Percentiles rank a stretch among this genome's conserved stretches.
Evolutionary conservation across 2,888 invertebrate species (phyloP).

Genomic region (Clostera curtula): DNA sequence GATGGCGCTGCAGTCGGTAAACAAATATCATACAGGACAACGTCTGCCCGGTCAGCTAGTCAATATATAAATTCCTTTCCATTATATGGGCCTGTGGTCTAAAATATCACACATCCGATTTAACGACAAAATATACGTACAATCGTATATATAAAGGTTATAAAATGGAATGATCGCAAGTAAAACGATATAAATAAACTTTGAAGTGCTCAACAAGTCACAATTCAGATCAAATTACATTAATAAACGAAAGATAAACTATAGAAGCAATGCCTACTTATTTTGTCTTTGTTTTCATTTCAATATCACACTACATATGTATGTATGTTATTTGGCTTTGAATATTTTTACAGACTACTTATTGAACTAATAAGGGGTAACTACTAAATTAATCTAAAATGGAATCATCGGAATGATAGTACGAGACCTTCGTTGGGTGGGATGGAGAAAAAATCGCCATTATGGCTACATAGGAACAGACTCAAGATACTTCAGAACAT

Average conservation of each 20-base stretch:
- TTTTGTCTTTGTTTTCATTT: constrained; percentile 42
- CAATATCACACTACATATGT: constrained; percentile 53
- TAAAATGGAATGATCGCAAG: constrained; percentile 52
- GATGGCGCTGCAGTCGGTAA: too few relatives aligned
- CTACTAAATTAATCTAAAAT: constrained; percentile 39
- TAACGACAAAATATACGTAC: too few relatives aligned
- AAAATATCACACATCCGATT: too few relatives aligned
- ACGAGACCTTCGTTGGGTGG: constrained; percentile 42
- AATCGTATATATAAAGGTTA: constrained; percentile 22
- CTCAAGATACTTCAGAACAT: constrained; percentile 26
- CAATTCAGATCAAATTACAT: constrained; percentile 59
- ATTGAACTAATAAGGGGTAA: constrained; percentile 54
- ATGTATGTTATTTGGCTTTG: constrained; percentile 58
- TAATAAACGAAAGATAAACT: constrained; percentile 32
- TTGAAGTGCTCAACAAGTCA: constrained; percentile 49
- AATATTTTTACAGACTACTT: constrained; percentile 28
- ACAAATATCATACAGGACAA: too few relatives aligned
- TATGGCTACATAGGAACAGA: constrained; percentile 12
- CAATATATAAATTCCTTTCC: too few relatives aligned
- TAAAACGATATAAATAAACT: constrained; percentile 45
- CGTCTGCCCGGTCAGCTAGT: too few relatives aligned
- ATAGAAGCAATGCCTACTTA: constrained; percentile 21
- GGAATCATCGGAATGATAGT: constrained; percentile 49
- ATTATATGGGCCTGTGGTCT: too few relatives aligned
- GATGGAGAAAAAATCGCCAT: constrained; percentile 28